Conservation (phyloP, 2,113 vertebrate genomes). For the Buteo buteo region DNA sequence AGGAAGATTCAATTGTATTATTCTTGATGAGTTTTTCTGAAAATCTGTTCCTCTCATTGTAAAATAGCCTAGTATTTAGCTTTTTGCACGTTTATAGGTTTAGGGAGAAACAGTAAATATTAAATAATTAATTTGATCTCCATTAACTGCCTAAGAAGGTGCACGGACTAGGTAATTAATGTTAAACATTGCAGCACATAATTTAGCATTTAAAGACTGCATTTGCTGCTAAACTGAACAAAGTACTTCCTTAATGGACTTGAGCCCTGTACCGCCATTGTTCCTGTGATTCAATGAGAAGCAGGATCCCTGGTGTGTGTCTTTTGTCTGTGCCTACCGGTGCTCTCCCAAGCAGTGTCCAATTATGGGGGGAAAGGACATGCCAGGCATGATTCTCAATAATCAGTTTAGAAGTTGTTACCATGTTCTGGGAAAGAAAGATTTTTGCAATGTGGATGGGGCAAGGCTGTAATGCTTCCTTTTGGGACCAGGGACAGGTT, state of each 20-base stretch:
- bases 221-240: neutral
- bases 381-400: neutral
- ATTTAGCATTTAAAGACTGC: neutral
- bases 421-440: neutral
- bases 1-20: neutral
- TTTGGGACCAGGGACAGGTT: neutral
- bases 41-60: neutral
- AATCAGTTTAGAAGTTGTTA: neutral
- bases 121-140: neutral
- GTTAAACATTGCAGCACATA: neutral
- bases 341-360: neutral
- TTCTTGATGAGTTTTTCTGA: neutral
- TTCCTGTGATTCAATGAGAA: neutral
- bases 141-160: neutral
- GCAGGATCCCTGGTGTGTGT: neutral
- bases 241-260: neutral
- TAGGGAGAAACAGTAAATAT: neutral
- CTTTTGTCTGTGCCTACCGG: neutral
- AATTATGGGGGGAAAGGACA: neutral
- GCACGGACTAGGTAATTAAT: neutral
- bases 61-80: neutral
- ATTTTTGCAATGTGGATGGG: neutral
- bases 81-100: neutral
- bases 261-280: neutral
- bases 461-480: neutral